Evolutionary conservation across 2,888 invertebrate genomes (phyloP), one percentile per base, ranked within the genome.

Genomic region (Eristalinus sepulchralis): DNA sequence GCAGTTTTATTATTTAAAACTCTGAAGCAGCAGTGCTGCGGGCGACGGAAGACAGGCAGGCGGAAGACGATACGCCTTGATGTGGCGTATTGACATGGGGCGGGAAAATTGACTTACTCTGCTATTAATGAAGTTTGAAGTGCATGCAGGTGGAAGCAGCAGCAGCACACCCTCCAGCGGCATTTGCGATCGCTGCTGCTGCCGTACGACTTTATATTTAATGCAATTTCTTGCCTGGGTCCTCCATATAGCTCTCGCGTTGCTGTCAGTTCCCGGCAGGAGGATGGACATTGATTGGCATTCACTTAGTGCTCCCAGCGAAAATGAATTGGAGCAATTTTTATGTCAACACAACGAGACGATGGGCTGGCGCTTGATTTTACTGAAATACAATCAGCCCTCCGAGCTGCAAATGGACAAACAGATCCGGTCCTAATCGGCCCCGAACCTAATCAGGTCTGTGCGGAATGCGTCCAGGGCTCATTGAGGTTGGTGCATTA

Each of bases 71-170:
- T 31, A 36, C 9, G 36, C 3, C 57, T 53, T 78, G 47, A 78
- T 68, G 47, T 62, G 24, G 55, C 55, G 22, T 71, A 73, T 84
- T 80, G 80, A 67, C 84, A 71, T 66, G 55, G 71, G 84, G 55
- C 71, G 33, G 71, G 22, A 72, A 57, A 84, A 81, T 77, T 81
- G 84, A 72, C 76, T 76, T 84, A 84, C 71, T 84, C 76, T 57
- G 47, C n/a, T 81, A 84, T 84, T 81, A 84, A 84, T 84, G 81
- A 81, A 76, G 71, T 84, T 84, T 81, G 71, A 59, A 67, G 63
- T 76, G 36, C 62, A 80, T 67, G 55, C 66, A 62, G 34, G 75
- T 67, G 70, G 57, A 78, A 39, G 31, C 31, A 27, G 27, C 31
- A 27, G 27, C 27, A 72, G 60, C 20, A 72, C 47, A 57, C 55